These are phyloP conservation scores for Brachypalpus laphriformis DNA, from an alignment of 2,888 invertebrate genomes.

Conservation along the genomic window DNA sequence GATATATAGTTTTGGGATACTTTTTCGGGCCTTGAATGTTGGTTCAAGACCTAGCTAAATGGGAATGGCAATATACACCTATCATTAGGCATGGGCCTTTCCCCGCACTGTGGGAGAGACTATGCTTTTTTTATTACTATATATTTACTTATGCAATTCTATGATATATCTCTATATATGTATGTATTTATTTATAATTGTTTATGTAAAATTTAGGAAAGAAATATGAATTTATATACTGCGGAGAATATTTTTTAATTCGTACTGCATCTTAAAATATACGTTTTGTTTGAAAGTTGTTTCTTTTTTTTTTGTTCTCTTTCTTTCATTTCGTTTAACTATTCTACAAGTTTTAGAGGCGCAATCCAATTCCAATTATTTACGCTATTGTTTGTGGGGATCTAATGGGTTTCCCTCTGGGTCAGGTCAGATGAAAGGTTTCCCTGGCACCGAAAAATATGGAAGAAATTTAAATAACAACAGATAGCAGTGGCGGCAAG, in stretches of 20 bases:
- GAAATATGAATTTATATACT: conserved; percentile 65
- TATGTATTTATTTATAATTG: conserved; percentile 68
- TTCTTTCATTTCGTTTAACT: not conserved
- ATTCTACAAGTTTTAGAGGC: not conserved
- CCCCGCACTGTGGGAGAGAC: conserved; percentile 39
- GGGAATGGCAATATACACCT: conserved; percentile 67
- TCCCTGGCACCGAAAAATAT: conserved; percentile 3
- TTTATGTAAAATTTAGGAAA: conserved; percentile 48
- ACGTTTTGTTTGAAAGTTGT: conserved; percentile 48
- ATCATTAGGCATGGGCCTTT: conserved; percentile 48
- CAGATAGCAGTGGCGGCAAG: not conserved
- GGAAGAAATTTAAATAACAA: conserved; percentile 47
- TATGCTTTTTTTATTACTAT: conserved; percentile 29
- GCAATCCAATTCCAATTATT: conserved; percentile 45
- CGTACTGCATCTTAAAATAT: conserved; percentile 56
- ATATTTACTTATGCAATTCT: conserved; percentile 43
- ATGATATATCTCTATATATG: conserved; percentile 18
- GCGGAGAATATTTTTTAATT: conserved; percentile 43
- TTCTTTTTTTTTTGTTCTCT: not conserved
- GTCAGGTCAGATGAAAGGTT: conserved; percentile 5
- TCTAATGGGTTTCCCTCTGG: conserved; percentile 26
- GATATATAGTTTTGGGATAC: conserved; percentile 35
- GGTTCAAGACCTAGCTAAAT: conserved; percentile 55
- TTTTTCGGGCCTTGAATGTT: conserved; percentile 57
- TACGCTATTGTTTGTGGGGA: conserved; percentile 37